Percentiles rank a stretch among this genome's conserved stretches.
Conservation (phyloP, 2,888 invertebrate genomes). For the Campoletis raptor region DNA sequence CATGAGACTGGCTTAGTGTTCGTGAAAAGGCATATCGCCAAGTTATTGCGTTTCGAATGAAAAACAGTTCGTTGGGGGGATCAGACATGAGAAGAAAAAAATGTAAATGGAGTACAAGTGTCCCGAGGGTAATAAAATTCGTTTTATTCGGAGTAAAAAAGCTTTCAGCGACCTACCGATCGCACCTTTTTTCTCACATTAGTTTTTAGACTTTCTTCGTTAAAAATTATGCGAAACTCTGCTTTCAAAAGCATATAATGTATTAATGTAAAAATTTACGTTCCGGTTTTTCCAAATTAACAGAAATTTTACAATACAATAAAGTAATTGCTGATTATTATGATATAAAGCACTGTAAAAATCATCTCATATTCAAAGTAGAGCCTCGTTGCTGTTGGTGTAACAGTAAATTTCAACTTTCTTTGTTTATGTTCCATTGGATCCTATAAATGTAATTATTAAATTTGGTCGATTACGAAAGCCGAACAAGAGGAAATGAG, state of each 20-base stretch:
- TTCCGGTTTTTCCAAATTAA: background rate
- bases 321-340: background rate
- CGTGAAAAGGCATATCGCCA: background rate
- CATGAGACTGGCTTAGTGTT: background rate
- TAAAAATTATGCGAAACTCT: background rate
- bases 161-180: background rate
- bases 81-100: background rate
- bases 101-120: background rate
- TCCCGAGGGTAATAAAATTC: conserved; percentile 14
- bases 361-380: no score
- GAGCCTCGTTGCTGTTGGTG: no score
- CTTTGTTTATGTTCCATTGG: background rate
- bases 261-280: background rate
- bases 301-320: no score
- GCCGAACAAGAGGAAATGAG: background rate
- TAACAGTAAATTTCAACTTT: background rate
- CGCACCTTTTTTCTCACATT: background rate
- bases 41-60: background rate
- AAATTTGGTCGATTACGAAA: background rate
- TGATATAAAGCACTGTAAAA: no score
- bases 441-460: background rate
- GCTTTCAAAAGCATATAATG: background rate
- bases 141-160: background rate
- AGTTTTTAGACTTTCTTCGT: background rate
- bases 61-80: background rate